Conservation (phyloP, 1,140 invertebrate species). For the Aphaenogaster rudis region DNA sequence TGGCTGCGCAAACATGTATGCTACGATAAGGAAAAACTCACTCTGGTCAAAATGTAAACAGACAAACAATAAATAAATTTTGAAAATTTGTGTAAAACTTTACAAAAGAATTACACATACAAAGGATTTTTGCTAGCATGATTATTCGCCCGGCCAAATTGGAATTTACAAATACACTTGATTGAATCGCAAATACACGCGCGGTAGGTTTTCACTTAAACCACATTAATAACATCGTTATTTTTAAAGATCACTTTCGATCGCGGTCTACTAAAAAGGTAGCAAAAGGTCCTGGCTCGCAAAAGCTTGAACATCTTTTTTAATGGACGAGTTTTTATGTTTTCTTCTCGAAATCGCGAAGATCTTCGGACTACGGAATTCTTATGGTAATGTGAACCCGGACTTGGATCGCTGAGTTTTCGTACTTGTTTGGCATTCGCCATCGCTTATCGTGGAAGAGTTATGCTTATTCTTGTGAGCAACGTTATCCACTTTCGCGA, state of each 20-base stretch:
- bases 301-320: not conserved
- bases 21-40: constrained; percentile 5
- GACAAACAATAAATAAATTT: not conserved
- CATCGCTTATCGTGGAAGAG: not conserved
- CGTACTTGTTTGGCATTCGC: constrained; percentile 12
- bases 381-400: constrained; percentile 28
- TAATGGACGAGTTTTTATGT: not conserved
- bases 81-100: not conserved
- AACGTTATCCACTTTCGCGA: constrained; percentile 20
- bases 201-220: constrained; percentile 2
- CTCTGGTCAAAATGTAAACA: not conserved
- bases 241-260: not conserved
- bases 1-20: constrained; percentile 16
- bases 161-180: not conserved
- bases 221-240: not conserved
- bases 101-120: not conserved
- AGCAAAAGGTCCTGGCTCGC: no score
- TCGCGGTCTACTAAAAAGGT: not conserved
- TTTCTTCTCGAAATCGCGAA: not conserved
- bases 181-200: not conserved
- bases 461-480: constrained; percentile 41
- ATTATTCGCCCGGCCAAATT: not conserved
- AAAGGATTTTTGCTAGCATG: constrained; percentile 4
- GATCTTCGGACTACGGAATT: constrained; percentile 16
- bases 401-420: constrained; percentile 1